Evolutionary conservation across 2,113 vertebrate species (phyloP).

Genomic region (Recurvirostra avosetta): DNA sequence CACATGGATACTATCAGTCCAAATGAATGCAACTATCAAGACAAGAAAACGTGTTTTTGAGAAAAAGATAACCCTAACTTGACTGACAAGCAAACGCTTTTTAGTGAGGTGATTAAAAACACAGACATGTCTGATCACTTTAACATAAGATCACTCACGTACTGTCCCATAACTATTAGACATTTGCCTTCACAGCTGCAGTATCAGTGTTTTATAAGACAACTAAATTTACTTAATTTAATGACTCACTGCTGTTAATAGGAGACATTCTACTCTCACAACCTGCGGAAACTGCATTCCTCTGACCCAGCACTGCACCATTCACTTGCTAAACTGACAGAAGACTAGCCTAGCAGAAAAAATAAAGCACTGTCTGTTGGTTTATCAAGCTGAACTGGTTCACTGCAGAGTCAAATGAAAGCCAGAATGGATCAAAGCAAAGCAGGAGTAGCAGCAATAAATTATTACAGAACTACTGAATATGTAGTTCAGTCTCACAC

Average conservation of each 20-base stretch:
- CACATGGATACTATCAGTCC: neutral
- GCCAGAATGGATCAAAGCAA: neutral
- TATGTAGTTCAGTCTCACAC: neutral
- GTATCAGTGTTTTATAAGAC: neutral
- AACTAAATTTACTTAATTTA: neutral
- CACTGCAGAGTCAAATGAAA: neutral
- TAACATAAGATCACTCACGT: neutral
- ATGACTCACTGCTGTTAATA: neutral
- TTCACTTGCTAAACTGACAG: neutral
- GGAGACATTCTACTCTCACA: neutral
- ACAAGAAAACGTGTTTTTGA: neutral
- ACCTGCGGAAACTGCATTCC: neutral
- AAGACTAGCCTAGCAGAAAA: neutral
- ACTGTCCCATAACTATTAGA: neutral
- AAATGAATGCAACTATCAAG: neutral
- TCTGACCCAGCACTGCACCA: neutral
- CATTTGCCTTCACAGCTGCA: neutral
- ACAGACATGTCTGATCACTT: neutral
- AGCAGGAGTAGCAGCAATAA: neutral
- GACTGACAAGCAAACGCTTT: neutral
- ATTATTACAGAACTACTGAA: neutral
- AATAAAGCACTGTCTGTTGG: neutral
- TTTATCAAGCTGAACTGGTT: neutral
- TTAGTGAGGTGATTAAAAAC: neutral
- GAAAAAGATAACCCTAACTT: neutral